These are phyloP conservation scores for Epicampocera succincta DNA, from an alignment of 2,888 invertebrate genomes.

Conservation along the genomic window DNA sequence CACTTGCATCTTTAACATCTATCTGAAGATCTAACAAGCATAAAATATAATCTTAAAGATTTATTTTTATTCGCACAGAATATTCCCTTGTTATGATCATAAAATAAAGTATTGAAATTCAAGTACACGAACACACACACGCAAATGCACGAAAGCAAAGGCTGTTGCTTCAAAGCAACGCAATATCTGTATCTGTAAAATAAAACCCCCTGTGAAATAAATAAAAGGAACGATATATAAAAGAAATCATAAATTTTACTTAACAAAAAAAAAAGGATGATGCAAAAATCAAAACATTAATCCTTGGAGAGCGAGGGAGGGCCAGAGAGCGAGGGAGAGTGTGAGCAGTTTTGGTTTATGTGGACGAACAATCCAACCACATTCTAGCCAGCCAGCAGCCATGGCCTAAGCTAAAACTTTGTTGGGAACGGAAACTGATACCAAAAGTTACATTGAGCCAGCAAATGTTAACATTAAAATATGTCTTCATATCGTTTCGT, in stretches of 20 bases:
- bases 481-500: conserved; percentile 47
- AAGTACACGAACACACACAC: neutral
- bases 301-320: conserved; percentile 53
- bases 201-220: conserved; percentile 57
- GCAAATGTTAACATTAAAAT: conserved; percentile 51
- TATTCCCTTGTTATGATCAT: conserved; percentile 60
- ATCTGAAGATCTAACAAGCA: conserved; percentile 54
- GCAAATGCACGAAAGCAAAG: neutral
- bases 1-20: conserved; percentile 58
- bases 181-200: conserved; percentile 39
- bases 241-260: conserved; percentile 67
- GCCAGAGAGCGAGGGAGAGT: conserved; percentile 17
- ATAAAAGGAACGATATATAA: conserved; percentile 55
- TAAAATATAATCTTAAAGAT: conserved; percentile 60
- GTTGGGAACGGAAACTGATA: conserved; percentile 66
- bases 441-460: conserved; percentile 39
- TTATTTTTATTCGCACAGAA: conserved; percentile 56
- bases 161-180: neutral
- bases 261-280: conserved; percentile 15
- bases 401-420: conserved; percentile 14
- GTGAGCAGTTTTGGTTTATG: conserved; percentile 47
- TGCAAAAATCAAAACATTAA: conserved; percentile 64
- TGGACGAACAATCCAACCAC: conserved; percentile 8
- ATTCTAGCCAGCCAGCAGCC: neutral
- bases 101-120: conserved; percentile 54